These are phyloP conservation scores for Spea hammondii DNA, from an alignment of 2,797 vertebrate species.

Conservation along the genomic window DNA sequence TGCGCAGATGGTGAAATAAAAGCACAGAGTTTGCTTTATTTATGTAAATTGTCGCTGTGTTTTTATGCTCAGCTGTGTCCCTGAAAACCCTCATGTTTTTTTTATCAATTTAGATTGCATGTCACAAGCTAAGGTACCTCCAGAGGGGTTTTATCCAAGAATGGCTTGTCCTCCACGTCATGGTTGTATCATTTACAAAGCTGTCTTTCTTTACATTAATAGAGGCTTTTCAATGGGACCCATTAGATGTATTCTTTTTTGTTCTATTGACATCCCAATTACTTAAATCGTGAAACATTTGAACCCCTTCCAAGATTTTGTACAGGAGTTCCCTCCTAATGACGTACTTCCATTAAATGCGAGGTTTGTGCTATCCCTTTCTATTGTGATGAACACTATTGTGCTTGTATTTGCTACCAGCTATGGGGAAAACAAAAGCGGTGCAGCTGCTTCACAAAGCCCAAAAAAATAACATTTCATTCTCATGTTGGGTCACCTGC, in stretches of 20 bases:
- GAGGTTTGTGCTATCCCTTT: neutral
- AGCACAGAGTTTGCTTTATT: neutral
- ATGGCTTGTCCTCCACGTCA: too few relatives aligned
- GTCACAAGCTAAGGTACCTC: too few relatives aligned
- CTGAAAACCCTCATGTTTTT: too few relatives aligned
- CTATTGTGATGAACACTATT: conserved; percentile 4
- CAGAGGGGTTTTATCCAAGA: too few relatives aligned
- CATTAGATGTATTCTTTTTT: neutral
- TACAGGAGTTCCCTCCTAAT: neutral
- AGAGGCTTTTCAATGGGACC: neutral
- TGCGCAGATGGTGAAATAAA: too few relatives aligned
- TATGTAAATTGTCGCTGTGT: neutral
- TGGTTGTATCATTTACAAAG: too few relatives aligned
- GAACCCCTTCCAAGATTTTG: neutral
- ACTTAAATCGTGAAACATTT: neutral
- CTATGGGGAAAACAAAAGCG: neutral
- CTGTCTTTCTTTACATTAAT: too few relatives aligned
- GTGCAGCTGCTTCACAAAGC: neutral
- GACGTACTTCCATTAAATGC: neutral
- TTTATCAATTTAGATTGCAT: too few relatives aligned
- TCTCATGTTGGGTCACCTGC: neutral
- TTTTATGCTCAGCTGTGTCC: neutral
- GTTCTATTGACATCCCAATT: neutral
- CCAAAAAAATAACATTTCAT: conserved; percentile 6
- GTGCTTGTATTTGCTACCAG: neutral